These are phyloP conservation scores for Mus spicilegus DNA, from an alignment of 2,113 vertebrate species.

Conservation along the genomic window DNA sequence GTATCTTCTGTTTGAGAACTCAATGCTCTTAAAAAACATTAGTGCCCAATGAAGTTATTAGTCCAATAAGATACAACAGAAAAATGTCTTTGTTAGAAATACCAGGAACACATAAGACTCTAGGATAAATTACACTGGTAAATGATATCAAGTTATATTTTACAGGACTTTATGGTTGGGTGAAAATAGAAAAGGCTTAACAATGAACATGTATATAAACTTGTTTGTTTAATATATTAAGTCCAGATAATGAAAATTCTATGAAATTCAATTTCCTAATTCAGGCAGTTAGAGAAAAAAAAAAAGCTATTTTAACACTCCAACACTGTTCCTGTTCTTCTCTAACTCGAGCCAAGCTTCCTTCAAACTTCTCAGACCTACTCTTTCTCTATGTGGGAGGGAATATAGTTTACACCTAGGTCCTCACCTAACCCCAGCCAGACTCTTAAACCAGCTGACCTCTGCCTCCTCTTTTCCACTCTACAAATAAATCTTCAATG, in stretches of 20 bases:
- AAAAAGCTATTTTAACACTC: background rate
- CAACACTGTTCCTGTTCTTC: background rate
- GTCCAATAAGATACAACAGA: constrained; percentile 13
- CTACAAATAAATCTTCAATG: constrained; percentile 20
- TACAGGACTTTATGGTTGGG: background rate
- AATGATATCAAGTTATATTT: constrained; percentile 55
- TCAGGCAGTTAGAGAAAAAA: constrained; percentile 15
- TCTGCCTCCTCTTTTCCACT: background rate
- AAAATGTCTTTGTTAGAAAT: constrained; percentile 44
- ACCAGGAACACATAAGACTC: constrained; percentile 22
- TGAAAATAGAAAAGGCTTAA: constrained; percentile 56
- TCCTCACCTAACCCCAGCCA: background rate
- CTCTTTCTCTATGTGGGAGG: background rate
- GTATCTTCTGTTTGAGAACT: constrained; percentile 25
- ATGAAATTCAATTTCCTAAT: constrained; percentile 43
- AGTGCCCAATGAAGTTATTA: constrained; percentile 23
- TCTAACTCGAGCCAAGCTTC: constrained; percentile 2
- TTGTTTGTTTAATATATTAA: constrained; percentile 48
- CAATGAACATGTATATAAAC: constrained; percentile 3
- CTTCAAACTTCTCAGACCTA: background rate
- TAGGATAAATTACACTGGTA: constrained; percentile 45
- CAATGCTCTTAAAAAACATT: constrained; percentile 46
- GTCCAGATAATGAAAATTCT: constrained; percentile 28
- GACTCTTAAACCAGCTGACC: background rate
- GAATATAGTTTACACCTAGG: background rate